Percentiles rank a stretch among this genome's conserved stretches.
Conservation (phyloP, 2,113 vertebrate genomes). For the Dascyllus trimaculatus region DNA sequence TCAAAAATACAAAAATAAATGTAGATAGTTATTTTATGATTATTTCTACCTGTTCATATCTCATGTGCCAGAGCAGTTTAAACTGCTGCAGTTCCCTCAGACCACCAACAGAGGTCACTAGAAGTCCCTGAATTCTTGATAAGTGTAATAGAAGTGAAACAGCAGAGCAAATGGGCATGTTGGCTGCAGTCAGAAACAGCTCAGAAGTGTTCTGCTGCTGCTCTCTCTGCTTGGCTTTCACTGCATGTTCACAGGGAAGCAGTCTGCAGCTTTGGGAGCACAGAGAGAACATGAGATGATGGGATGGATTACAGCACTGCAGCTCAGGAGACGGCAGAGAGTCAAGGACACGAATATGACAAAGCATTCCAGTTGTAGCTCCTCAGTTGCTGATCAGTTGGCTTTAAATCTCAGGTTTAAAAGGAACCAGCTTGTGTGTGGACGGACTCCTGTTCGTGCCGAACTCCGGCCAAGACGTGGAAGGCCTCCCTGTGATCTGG, state of each 20-base stretch:
- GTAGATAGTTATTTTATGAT: no score
- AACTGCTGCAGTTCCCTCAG: constrained; percentile 28
- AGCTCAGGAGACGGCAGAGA: constrained; percentile 32
- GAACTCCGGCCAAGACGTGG: constrained; percentile 12
- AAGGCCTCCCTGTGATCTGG: constrained; percentile 27
- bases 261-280: constrained; percentile 4
- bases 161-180: neutral
- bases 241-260: constrained; percentile 8
- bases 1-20: no score
- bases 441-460: constrained; percentile 25
- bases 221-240: constrained; percentile 32
- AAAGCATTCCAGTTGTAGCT: constrained; percentile 40
- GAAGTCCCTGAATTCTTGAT: neutral
- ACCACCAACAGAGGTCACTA: constrained; percentile 42
- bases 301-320: constrained; percentile 22
- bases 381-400: constrained; percentile 49
- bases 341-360: constrained; percentile 44
- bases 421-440: constrained; percentile 58
- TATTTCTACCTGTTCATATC: no score
- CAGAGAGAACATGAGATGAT: constrained; percentile 42
- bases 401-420: constrained; percentile 64
- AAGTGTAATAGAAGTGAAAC: neutral
- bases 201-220: neutral
- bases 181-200: constrained; percentile 18
- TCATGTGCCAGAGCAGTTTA: no score